These are phyloP conservation scores for Bombyx mori DNA, from an alignment of 1,140 invertebrate species.

Conservation along the genomic window DNA sequence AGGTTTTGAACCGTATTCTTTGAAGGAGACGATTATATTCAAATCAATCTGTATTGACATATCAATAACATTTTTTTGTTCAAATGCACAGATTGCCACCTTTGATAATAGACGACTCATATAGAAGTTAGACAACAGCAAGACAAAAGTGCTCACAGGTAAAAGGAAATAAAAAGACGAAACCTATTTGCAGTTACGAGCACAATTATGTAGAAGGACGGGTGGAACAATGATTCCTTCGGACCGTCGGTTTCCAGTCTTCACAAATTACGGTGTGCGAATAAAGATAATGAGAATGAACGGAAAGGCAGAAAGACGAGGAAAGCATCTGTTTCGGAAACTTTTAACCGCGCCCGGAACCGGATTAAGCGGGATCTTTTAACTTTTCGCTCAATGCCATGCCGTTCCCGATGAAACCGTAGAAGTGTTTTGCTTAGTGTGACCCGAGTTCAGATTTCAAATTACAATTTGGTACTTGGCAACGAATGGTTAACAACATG, in stretches of 20 bases:
- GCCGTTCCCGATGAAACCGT: too few relatives aligned
- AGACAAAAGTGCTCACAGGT: not conserved
- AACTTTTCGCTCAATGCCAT: not conserved
- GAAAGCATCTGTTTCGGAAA: conserved; percentile 8
- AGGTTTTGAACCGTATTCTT: too few relatives aligned
- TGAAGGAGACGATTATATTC: too few relatives aligned
- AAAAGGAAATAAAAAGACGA: conserved; percentile 12
- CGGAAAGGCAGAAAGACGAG: conserved; percentile 7
- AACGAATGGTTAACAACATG: too few relatives aligned
- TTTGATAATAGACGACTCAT: too few relatives aligned
- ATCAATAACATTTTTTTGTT: too few relatives aligned
- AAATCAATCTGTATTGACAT: too few relatives aligned
- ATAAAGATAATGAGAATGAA: conserved; percentile 16
- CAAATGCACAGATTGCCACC: too few relatives aligned
- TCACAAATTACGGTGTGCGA: conserved; percentile 13
- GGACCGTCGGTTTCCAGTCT: conserved; percentile 4
- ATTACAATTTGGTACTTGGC: too few relatives aligned
- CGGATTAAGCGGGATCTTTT: not conserved
- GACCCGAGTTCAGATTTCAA: too few relatives aligned
- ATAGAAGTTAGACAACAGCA: conserved; percentile 2
- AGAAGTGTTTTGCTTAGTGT: too few relatives aligned
- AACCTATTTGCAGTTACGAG: conserved; percentile 12
- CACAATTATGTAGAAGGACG: conserved; percentile 6
- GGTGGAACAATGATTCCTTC: conserved; percentile 10
- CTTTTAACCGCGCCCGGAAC: conserved; percentile 7